Percentiles rank a stretch among this genome's conserved stretches.
These are phyloP conservation scores for Remorina albescens DNA, from an alignment of 2,797 vertebrate species.

Conservation along the genomic window DNA sequence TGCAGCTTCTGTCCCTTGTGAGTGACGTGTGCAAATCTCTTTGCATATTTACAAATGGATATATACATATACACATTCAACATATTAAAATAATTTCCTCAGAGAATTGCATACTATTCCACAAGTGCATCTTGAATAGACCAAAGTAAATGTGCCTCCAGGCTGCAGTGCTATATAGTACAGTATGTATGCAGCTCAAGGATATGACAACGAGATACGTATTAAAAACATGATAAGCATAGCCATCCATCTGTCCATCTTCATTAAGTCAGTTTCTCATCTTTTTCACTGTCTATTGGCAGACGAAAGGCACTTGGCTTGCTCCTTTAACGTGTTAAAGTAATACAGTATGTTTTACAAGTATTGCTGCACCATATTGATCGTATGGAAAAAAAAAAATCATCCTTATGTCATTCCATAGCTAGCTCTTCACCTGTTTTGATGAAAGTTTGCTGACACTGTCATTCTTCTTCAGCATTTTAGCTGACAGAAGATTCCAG, in stretches of 20 bases:
- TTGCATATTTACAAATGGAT: too few species aligned
- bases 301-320: background rate
- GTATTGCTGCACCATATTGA: background rate
- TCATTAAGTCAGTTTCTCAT: background rate
- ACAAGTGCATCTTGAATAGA: constrained; percentile 22
- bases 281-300: background rate
- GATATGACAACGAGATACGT: too few species aligned
- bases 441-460: background rate
- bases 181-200: constrained; percentile 8
- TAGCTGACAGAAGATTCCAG: background rate
- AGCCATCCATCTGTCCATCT: background rate
- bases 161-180: constrained; percentile 14
- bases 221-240: background rate
- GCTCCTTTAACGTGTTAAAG: background rate
- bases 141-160: constrained; percentile 34
- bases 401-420: too few species aligned
- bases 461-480: background rate
- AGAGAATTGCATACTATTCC: constrained; percentile 1
- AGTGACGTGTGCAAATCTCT: too few species aligned
- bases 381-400: background rate
- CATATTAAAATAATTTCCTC: constrained; percentile 8
- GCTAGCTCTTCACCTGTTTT: background rate
- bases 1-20: too few species aligned
- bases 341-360: too few species aligned
- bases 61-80: too few species aligned